These are phyloP conservation scores for Petrolisthes manimaculis DNA, from an alignment of 2,888 invertebrate species.

Conservation along the genomic window DNA sequence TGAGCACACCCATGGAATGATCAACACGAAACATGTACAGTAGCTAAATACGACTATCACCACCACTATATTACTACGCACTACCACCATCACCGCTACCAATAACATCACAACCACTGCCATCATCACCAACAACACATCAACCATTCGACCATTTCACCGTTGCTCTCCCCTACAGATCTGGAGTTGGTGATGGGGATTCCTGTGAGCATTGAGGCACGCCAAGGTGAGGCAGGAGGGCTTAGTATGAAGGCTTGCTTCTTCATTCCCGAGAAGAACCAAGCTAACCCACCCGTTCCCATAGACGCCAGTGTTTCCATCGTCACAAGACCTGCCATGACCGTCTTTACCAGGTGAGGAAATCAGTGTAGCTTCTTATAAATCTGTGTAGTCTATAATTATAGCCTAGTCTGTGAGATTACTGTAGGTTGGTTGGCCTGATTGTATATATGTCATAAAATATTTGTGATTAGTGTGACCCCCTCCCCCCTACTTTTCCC, in stretches of 20 bases:
- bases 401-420: too few species aligned
- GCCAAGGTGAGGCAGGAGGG: neutral
- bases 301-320: neutral
- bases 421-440: too few species aligned
- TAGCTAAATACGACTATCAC: neutral
- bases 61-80: neutral
- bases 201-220: conserved; percentile 2
- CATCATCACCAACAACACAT: neutral
- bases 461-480: too few species aligned
- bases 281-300: conserved; percentile 2
- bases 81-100: neutral
- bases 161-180: neutral
- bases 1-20: too few species aligned
- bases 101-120: neutral
- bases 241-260: neutral
- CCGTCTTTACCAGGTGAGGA: conserved; percentile 2
- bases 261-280: conserved; percentile 13
- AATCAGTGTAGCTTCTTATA: neutral
- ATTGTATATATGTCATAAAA: too few species aligned
- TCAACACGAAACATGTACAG: too few species aligned
- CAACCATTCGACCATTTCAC: too few species aligned
- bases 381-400: too few species aligned
- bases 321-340: neutral
- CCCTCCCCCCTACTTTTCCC: too few species aligned
- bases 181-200: neutral